Conservation (phyloP, 2,888 invertebrate genomes). For the Leucophenga maculata region DNA sequence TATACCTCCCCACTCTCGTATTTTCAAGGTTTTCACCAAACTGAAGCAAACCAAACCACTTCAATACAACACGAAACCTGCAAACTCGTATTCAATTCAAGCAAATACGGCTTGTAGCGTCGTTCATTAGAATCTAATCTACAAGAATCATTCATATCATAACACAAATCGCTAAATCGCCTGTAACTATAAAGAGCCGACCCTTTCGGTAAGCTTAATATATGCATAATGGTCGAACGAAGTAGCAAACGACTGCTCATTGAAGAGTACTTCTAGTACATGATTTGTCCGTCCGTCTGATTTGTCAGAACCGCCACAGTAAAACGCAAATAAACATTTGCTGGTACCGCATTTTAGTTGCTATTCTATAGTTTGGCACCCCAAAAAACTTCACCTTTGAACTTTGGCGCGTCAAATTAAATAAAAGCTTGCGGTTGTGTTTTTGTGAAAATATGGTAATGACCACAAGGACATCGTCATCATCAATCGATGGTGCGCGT, state of each 20-base stretch:
- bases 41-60: too few relatives aligned
- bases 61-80: too few relatives aligned
- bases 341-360: too few relatives aligned
- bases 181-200: not conserved
- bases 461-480: conserved; percentile 39
- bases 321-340: not conserved
- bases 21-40: too few relatives aligned
- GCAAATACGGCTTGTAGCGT: too few relatives aligned
- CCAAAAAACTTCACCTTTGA: conserved; percentile 48
- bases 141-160: too few relatives aligned
- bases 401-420: conserved; percentile 57
- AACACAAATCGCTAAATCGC: too few relatives aligned
- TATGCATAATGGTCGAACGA: not conserved
- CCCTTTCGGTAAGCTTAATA: not conserved
- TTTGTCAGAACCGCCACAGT: not conserved
- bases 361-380: not conserved
- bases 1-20: too few relatives aligned
- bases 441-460: conserved; percentile 39
- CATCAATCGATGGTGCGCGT: conserved; percentile 42
- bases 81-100: too few relatives aligned
- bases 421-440: conserved; percentile 46
- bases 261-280: too few relatives aligned
- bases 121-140: too few relatives aligned
- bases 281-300: not conserved
- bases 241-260: not conserved